Evolutionary conservation across 2,113 vertebrate species (phyloP).

Genomic region (Eclectus roratus): DNA sequence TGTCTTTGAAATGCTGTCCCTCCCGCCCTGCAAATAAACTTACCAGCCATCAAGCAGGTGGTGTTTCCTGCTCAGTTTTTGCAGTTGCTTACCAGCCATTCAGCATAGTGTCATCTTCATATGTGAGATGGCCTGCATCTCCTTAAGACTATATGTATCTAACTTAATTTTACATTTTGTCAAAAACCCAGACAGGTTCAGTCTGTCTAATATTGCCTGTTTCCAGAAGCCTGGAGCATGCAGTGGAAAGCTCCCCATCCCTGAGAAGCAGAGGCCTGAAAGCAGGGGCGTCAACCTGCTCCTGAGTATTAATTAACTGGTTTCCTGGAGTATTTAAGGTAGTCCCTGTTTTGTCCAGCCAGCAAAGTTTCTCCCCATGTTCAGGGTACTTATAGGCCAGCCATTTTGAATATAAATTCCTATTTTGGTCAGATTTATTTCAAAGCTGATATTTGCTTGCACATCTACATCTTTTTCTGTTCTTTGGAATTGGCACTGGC

Average conservation of each 20-base stretch:
- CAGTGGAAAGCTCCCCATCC: not conserved
- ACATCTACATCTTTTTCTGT: not conserved
- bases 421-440: not conserved
- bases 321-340: not conserved
- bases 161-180: not conserved
- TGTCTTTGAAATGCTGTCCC: accelerated
- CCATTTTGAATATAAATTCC: not conserved
- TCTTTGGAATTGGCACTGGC: not conserved
- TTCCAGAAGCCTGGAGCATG: not conserved
- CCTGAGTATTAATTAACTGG: not conserved
- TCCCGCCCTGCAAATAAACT: not conserved
- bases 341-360: not conserved
- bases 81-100: not conserved
- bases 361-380: not conserved
- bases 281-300: not conserved
- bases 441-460: not conserved
- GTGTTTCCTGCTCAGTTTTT: not conserved
- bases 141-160: not conserved
- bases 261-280: not conserved
- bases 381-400: not conserved
- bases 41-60: not conserved
- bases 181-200: not conserved
- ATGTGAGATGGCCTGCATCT: not conserved
- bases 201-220: not conserved
- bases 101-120: not conserved